Evolutionary conservation across 2,113 vertebrate genomes (phyloP).

Genomic region (Aegypius monachus): DNA sequence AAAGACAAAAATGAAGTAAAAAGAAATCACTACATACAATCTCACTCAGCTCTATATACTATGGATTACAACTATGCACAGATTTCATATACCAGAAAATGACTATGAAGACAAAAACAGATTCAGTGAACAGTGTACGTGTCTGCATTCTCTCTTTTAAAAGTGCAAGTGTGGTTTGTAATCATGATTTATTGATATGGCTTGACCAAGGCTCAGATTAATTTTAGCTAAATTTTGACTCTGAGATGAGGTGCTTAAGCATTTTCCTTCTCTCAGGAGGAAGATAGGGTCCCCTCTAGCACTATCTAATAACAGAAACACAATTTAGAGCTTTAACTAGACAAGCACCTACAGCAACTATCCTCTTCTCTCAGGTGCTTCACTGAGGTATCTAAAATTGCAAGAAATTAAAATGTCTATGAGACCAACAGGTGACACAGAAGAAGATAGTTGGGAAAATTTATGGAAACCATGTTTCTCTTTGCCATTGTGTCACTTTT

Average conservation of each 20-base stretch:
- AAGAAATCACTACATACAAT: neutral
- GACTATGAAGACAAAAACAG: neutral
- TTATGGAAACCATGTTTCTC: neutral
- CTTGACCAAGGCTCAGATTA: neutral
- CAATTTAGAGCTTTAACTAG: neutral
- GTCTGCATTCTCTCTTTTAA: neutral
- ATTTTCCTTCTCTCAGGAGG: neutral
- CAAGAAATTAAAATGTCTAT: neutral
- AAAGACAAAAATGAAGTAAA: slow-evolving; percentile 13
- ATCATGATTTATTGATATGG: neutral
- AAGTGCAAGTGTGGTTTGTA: neutral
- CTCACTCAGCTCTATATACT: neutral
- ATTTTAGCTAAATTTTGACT: neutral
- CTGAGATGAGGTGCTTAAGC: neutral
- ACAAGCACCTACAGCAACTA: neutral
- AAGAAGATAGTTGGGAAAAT: neutral
- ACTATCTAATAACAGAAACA: neutral
- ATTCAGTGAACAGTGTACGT: accelerated
- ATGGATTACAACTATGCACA: neutral
- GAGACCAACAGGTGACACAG: neutral
- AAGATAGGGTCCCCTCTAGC: neutral
- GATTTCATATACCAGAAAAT: neutral
- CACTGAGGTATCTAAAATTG: accelerated
- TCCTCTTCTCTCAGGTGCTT: neutral
- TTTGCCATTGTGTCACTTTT: neutral